Evolutionary conservation across 2,888 invertebrate species (phyloP), one percentile per base, ranked within the genome.

Genomic region (Tipula vernalis): DNA sequence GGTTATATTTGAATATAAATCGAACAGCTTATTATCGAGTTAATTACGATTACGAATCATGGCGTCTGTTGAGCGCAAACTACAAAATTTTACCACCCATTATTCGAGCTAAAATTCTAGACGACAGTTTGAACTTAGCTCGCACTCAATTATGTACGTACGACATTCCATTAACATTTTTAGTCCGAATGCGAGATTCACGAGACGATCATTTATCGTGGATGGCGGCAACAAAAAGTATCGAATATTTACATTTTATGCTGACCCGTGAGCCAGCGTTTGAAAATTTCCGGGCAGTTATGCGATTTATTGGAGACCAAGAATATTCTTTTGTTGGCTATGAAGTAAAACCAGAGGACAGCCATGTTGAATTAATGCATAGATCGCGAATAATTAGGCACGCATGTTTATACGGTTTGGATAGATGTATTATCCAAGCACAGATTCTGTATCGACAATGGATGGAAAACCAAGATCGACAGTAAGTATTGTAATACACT

Each of bases 31-130:
- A 95, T 89, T 95, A 93, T 89, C 92, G 94, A 39, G 94, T 95
- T 18, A 95, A 95, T 89, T 95, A 95, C 89, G 95, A 95, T 89
- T 90, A 92, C 87, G 89, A 90, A 10, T 94, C 94, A 87, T 95
- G 95, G 95, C 90, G 92, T 87, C 90, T 92, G 10, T 89, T 95
- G 13, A 92, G 92, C 36, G 90, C 91, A 47, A 92, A 93, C 3
- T 94, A 94, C 85, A 92, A 93, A 89, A 89, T 89, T 0, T 91
- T 96, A 86, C 93, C 94, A 4, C 90, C 93, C 0, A 91, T 94
- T 0, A 94, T 94, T 87, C 91, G 95, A 88, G 95, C 95, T 0
- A 95, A 96, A 89, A 90, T 96, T 13, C 91, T 97, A 47, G 94
- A 95, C 88, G 96, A 96, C 90, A 92, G 94, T 0, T 92, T 94